Percentiles rank a stretch among this genome's conserved stretches.
These are phyloP conservation scores for Agrilus cyanescens DNA, from an alignment of 2,888 invertebrate genomes.

Conservation along the genomic window DNA sequence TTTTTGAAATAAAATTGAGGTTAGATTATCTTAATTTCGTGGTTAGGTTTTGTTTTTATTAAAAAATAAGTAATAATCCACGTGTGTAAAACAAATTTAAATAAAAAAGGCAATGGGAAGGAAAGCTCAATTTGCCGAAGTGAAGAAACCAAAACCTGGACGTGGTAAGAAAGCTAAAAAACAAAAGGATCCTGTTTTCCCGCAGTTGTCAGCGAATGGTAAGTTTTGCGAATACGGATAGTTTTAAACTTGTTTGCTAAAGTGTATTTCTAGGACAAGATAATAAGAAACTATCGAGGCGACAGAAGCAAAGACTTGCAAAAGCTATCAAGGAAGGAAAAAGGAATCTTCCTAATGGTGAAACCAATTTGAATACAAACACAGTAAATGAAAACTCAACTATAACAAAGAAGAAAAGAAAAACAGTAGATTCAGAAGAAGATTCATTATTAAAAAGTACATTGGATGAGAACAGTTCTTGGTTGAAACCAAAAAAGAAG, in stretches of 20 bases:
- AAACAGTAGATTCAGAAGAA: constrained; percentile 14
- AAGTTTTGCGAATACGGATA: constrained; percentile 4
- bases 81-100: constrained; percentile 1
- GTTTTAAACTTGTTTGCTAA: background rate
- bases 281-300: constrained; percentile 51
- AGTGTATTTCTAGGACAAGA: constrained; percentile 30
- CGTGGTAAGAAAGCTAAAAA: constrained; percentile 81
- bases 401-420: background rate
- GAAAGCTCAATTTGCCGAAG: constrained; percentile 69
- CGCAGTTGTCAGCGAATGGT: constrained; percentile 40
- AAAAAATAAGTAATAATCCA: background rate
- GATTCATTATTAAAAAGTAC: constrained; percentile 40
- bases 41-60: background rate
- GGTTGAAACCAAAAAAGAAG: constrained; percentile 53
- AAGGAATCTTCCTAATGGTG: constrained; percentile 5
- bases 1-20: background rate
- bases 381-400: background rate
- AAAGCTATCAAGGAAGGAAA: constrained; percentile 37
- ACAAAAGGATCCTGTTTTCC: constrained; percentile 67
- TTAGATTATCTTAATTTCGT: too few relatives aligned
- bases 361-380: background rate
- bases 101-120: constrained; percentile 58
- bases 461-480: constrained; percentile 59
- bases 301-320: constrained; percentile 53
- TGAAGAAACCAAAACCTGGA: constrained; percentile 59